Evolutionary conservation across 2,888 invertebrate genomes (phyloP).

Genomic region (Scelioninae gen. 2): DNA sequence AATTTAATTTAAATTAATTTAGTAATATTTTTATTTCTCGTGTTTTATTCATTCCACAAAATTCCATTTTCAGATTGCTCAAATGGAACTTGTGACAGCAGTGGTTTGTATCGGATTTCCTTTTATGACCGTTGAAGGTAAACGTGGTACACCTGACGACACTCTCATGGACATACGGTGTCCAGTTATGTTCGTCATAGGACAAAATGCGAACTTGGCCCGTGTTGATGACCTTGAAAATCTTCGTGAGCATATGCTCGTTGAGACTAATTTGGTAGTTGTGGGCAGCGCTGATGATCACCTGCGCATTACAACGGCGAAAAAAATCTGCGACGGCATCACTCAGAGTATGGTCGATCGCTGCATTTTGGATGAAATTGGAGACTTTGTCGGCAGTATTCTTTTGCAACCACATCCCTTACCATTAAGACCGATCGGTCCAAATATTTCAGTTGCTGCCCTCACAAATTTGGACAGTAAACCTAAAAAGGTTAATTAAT

Average conservation of each 20-base stretch:
- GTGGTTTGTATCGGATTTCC: conserved; percentile 89
- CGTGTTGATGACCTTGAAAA: conserved; percentile 87
- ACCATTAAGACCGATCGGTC: conserved; percentile 72
- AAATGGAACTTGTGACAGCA: conserved; percentile 83
- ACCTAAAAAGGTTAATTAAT: conserved; percentile 50
- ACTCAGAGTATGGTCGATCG: conserved; percentile 89
- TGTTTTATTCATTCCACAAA: too few species aligned
- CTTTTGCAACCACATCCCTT: conserved; percentile 79
- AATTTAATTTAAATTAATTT: too few species aligned
- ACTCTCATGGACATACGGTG: conserved; percentile 83
- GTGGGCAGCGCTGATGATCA: conserved; percentile 88
- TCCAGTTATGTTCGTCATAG: conserved; percentile 87
- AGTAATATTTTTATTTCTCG: too few species aligned
- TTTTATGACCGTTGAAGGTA: conserved; percentile 83
- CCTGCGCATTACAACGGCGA: conserved; percentile 82
- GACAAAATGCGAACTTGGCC: conserved; percentile 82
- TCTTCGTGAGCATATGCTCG: conserved; percentile 84
- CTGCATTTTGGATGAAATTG: conserved; percentile 83
- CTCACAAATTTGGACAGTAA: conserved; percentile 57
- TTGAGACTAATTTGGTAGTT: conserved; percentile 85
- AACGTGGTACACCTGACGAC: conserved; percentile 86
- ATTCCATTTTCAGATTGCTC: conserved; percentile 76
- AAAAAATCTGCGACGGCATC: conserved; percentile 83
- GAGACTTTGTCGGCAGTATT: conserved; percentile 80
- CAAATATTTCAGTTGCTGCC: conserved; percentile 34